These are phyloP conservation scores for Hemicentrotus pulcherrimus DNA, from an alignment of 35 echinoderm and acorn worm species.

Conservation along the genomic window DNA sequence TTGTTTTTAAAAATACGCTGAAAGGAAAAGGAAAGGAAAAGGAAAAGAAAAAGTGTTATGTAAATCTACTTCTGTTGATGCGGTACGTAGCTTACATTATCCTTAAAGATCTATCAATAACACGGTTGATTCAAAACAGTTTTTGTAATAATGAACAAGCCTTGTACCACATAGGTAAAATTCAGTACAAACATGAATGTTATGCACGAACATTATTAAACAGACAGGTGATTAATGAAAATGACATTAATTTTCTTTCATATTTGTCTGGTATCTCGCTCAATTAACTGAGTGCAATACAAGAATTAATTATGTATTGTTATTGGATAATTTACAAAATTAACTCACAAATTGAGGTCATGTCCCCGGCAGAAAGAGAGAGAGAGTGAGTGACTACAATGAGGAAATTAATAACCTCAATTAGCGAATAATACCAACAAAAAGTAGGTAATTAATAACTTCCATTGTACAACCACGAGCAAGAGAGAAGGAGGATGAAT, in stretches of 20 bases:
- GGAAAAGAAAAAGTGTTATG: too few relatives aligned
- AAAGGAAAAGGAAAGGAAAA: too few relatives aligned
- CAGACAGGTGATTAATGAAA: too few relatives aligned
- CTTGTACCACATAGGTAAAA: too few relatives aligned
- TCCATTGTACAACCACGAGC: slow-evolving; percentile 30
- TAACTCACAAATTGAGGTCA: neutral
- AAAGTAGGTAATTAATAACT: slow-evolving; percentile 27
- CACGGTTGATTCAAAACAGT: too few relatives aligned
- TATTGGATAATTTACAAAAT: neutral
- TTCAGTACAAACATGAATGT: too few relatives aligned
- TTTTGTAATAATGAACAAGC: too few relatives aligned
- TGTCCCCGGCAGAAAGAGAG: neutral
- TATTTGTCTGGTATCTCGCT: neutral
- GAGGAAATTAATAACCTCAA: slow-evolving; percentile 35
- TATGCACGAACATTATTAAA: too few relatives aligned
- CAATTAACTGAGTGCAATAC: neutral
- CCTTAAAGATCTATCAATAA: too few relatives aligned
- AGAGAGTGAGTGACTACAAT: neutral
- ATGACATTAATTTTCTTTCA: neutral
- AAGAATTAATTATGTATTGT: neutral
- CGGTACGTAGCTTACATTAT: too few relatives aligned
- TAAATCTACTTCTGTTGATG: too few relatives aligned
- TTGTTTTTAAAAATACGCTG: too few relatives aligned
- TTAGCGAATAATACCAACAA: slow-evolving; percentile 17
- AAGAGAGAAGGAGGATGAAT: neutral